phyloP scores from a whole-genome alignment of 2,113 vertebrate genomes.

The Sylvietta virens region DNA sequence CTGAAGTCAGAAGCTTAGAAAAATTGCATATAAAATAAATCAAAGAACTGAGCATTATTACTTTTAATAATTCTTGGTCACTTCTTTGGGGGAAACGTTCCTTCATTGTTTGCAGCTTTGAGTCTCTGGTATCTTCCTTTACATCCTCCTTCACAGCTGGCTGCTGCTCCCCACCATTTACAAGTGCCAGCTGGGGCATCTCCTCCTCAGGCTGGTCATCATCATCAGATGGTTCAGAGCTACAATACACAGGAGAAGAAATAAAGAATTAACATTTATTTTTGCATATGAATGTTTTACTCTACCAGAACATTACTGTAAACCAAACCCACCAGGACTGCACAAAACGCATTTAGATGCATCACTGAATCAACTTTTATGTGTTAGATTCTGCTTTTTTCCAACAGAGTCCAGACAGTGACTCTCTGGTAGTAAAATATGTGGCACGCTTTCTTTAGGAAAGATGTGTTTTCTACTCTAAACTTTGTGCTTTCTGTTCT shows the following conservation, averaged over 20 bases:
- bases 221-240: conserved; percentile 70
- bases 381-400: not conserved
- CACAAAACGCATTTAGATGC: not conserved
- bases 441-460: not conserved
- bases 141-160: not conserved
- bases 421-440: not conserved
- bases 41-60: conserved; percentile 42
- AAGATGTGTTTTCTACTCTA: not conserved
- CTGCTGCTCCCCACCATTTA: not conserved
- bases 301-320: not conserved
- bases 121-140: conserved; percentile 64
- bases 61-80: conserved; percentile 77
- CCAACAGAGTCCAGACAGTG: not conserved
- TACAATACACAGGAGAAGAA: fast-evolving
- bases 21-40: not conserved
- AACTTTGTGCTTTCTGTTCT: not conserved
- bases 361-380: not conserved
- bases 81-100: conserved; percentile 82
- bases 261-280: not conserved
- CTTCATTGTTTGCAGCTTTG: conserved; percentile 74
- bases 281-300: not conserved
- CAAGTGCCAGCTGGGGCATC: not conserved
- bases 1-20: not conserved
- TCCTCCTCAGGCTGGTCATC: conserved; percentile 51
- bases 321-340: not conserved